Base-by-base conservation (phyloP, 2,888 invertebrate species). In the Agrypnus murinus region DNA sequence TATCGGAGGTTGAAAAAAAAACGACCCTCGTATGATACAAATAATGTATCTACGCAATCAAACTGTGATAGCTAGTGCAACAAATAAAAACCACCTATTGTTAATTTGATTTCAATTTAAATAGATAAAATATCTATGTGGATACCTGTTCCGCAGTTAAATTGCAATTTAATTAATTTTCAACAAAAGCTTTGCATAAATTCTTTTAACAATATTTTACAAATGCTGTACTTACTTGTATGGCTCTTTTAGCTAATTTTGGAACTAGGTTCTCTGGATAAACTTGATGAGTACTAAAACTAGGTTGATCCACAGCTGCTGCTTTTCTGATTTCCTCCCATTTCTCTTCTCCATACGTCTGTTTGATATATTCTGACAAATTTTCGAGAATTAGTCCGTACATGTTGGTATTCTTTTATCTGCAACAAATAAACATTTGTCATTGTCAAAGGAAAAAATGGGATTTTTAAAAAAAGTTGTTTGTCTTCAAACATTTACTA, bases 351-450 rank as follows among this genome's bases (percentile, higher is more conserved):
- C 98, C 98, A 86, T 97, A 98, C n/a, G 92, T 93, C 80, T 93
- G 91, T 72, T 95, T 93, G 82, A 99, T 94, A 87, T 93, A 97
- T 85, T 96, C 96, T 78, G 95, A 93, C 87, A 98, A 90, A 83
- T 97, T 96, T 86, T 98, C 98, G 80, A 99, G 87, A 45, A 99
- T 90, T 75, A 99, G 89, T 36, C 99, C 99, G 89, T 99, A 99
- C 99, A 99, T 98, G 72, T 71, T 86, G 82, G 48, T 43, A 45
- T 38, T 48, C 40, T n/a, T 46, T 43, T 65, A 19, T 31, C 64
- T 65, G 59, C 50, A 65, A 65, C 34, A 43, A 65, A 48, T 31
- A 40, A 14, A 45, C 31, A 55, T 59, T 12, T 59, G 46, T 65
- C 57, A 40, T 1, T 40, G 62, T 10, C 57, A 57, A 15, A 15